phyloP scores from a whole-genome alignment of 2,797 vertebrate genomes.

The Gadopsis marmoratus region DNA sequence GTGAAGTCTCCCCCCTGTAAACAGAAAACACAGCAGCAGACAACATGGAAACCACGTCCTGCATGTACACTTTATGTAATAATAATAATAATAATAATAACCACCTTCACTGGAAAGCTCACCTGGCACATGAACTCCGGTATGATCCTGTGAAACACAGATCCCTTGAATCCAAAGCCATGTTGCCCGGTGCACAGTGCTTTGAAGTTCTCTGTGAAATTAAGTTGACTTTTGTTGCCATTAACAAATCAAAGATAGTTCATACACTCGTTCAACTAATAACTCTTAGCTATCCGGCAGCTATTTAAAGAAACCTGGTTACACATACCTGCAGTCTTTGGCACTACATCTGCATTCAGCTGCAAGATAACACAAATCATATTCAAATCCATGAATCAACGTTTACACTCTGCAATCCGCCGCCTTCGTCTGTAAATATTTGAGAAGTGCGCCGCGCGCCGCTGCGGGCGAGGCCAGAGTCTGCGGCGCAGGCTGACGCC shows the following conservation, averaged over 20 bases:
- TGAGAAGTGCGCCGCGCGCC: not conserved
- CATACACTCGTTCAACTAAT: fast-evolving
- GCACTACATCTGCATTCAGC: conserved; percentile 92
- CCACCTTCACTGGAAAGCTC: conserved; percentile 12
- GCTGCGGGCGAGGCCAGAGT: no score
- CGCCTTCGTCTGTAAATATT: not conserved
- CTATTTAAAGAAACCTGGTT: not conserved
- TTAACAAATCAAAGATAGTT: not conserved
- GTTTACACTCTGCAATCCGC: not conserved
- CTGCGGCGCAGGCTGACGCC: no score
- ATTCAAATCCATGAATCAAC: not conserved
- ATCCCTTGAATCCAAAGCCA: conserved; percentile 95
- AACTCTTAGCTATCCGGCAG: not conserved
- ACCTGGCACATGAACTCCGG: conserved; percentile 99
- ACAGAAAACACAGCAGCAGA: conserved; percentile 17
- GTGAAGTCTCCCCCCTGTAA: conserved; percentile 95
- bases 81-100: no score
- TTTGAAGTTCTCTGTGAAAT: conserved; percentile 91
- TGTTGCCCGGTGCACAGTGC: conserved; percentile 93
- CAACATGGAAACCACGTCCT: not conserved
- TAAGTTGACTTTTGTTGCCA: not conserved
- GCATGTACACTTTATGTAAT: not conserved
- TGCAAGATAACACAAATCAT: conserved; percentile 72
- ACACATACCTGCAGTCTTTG: conserved; percentile 94
- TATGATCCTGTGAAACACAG: conserved; percentile 94